These are phyloP conservation scores for Dryas iulia DNA, from an alignment of 1,140 invertebrate species.

Conservation along the genomic window DNA sequence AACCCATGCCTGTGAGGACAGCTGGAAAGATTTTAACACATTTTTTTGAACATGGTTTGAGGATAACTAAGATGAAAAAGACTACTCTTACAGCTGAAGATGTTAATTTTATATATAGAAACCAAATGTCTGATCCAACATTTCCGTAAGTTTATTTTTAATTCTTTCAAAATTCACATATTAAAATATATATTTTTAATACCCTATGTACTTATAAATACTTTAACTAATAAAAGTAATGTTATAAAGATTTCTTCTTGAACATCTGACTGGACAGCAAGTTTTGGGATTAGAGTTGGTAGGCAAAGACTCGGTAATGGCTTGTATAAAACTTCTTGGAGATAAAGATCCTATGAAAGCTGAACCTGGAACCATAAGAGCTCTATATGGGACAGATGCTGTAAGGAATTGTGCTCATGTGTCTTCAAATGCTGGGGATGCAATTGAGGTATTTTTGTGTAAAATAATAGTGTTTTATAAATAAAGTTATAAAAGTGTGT, in stretches of 20 bases:
- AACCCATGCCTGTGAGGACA: slow-evolving; percentile 85
- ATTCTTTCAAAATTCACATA: too few species aligned
- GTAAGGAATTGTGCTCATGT: slow-evolving; percentile 87
- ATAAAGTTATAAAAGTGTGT: too few species aligned
- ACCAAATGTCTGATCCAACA: slow-evolving; percentile 81
- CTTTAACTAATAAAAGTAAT: background rate
- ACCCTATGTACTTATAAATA: too few species aligned
- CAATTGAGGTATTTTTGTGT: slow-evolving; percentile 74
- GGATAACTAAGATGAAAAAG: slow-evolving; percentile 88
- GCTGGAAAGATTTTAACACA: slow-evolving; percentile 87
- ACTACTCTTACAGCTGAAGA: slow-evolving; percentile 82
- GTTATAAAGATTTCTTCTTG: slow-evolving; percentile 75
- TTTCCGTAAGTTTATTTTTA: slow-evolving; percentile 80
- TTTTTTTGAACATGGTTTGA: slow-evolving; percentile 84
- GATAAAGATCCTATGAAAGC: slow-evolving; percentile 85
- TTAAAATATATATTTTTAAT: background rate
- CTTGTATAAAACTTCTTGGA: slow-evolving; percentile 84
- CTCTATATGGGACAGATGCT: slow-evolving; percentile 87
- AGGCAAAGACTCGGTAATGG: slow-evolving; percentile 85
- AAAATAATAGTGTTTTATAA: too few species aligned
- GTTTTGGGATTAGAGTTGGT: slow-evolving; percentile 88
- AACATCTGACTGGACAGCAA: slow-evolving; percentile 86
- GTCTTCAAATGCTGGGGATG: slow-evolving; percentile 81
- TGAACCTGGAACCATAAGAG: slow-evolving; percentile 84
- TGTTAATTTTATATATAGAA: slow-evolving; percentile 82